A percentile compares a stretch with the other conserved stretches of the same genome.
phyloP scores from a whole-genome alignment of 2,797 vertebrate genomes.

The Astyanax mexicanus region DNA sequence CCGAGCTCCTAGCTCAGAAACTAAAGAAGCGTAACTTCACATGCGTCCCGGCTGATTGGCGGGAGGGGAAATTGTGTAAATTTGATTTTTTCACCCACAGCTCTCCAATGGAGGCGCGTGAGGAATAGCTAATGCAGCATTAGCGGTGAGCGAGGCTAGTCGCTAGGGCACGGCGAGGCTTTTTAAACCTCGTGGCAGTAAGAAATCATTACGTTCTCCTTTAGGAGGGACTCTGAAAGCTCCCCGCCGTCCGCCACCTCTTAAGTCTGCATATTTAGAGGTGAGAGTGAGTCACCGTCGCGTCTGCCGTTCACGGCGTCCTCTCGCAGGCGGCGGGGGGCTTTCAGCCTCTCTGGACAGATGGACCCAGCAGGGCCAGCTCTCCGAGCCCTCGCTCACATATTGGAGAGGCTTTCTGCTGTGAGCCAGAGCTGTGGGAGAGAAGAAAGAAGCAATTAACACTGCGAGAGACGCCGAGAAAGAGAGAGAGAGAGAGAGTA shows the following conservation, averaged over 20 bases:
- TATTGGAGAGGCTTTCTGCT: constrained; percentile 49
- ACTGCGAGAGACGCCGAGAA: constrained; percentile 13
- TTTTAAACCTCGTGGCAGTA: not conserved
- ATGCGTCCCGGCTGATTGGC: too few relatives aligned
- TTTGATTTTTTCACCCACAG: too few relatives aligned
- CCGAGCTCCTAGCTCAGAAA: too few relatives aligned
- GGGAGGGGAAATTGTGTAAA: too few relatives aligned
- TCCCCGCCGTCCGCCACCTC: constrained; percentile 3
- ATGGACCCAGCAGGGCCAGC: constrained; percentile 60
- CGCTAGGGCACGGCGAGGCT: not conserved
- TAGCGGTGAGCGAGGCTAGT: not conserved
- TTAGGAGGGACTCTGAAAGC: constrained; percentile 8
- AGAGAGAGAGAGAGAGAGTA: not conserved
- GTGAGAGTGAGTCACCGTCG: constrained; percentile 18
- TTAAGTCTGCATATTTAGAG: constrained; percentile 17
- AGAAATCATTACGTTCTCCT: constrained; percentile 27
- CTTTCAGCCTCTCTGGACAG: constrained; percentile 60
- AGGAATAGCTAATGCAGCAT: not conserved
- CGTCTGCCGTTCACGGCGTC: constrained; percentile 1
- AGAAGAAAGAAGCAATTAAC: constrained; percentile 43
- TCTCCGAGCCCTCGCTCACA: constrained; percentile 55
- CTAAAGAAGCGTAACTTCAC: too few relatives aligned
- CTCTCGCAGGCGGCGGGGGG: constrained; percentile 39
- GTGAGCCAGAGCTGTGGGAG: constrained; percentile 34
- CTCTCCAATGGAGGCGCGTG: not conserved